Evolutionary conservation across 2,888 invertebrate species (phyloP), one percentile per base, ranked within the genome.

Genomic region (Drosophila niveifrons): DNA sequence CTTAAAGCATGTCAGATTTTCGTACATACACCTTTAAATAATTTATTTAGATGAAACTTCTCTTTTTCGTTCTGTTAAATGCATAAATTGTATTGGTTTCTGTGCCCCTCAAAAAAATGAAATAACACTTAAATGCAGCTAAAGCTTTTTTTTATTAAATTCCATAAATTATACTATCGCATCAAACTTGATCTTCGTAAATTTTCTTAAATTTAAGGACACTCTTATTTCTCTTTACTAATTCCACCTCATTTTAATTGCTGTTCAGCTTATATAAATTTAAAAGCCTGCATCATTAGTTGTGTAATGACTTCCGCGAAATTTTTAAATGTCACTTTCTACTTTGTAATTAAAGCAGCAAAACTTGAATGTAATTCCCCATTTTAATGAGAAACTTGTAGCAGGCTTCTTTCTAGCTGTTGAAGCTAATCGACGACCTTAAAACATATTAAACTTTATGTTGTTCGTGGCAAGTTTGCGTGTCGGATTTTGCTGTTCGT

Each of bases 401-500:
- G 11, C 47, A 41, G 36, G 51, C 9, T 23, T 23, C 23, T 23
- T 23, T 23, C 23, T 23, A 23, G 7, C 29, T 39, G 9, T 10
- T 1, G 29, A 17, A 50, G 18, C 57, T 69, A 69, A 69, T 69
- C 61, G 36, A 10, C 46, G 28, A 65, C 53, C 72, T 47, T 23
- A 34, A 31, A 66, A 57, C 52, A 56, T 57, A 72, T 82, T 72
- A 75, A 62, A 66, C 70, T 75, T 69, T 65, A 65, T 61, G 50
- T 31, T 58, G 61, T 53, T 72, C 41, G 6, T 17, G 53, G 34
- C 39, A 61, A 48, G 29, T 53, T 59, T 29, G 41, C 53, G 29
- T 44, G 44, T 48, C 17, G 39, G 29, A 31, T 52, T 56, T 69
- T 68, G 58, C 59, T 41, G 36, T 15, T 51, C 28, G 41, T 31